Base-by-base conservation (phyloP, 2,797 vertebrate genomes). In the Urosaurus nigricauda region DNA sequence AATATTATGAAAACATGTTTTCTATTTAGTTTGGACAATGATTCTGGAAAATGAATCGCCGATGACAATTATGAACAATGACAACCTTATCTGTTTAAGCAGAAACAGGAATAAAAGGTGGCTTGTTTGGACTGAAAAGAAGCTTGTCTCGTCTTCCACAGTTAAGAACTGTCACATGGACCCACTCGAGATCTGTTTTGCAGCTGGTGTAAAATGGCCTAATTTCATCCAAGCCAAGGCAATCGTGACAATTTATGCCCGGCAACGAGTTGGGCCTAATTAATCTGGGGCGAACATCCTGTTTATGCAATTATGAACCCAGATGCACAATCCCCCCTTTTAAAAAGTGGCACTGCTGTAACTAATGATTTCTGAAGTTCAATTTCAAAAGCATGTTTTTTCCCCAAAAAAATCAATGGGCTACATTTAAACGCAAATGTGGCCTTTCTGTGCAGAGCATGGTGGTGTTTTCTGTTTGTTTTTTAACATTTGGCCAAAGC, bases 101-200 rank as follows among this genome's bases (percentile, higher is more conserved):
- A 85, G 73, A 91, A 79, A 37, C 0, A 65, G 75, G 43, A 92
- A 88, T 65, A 74, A 86, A 92, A 93, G 80, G n/a, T 82, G 81
- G 74, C 73, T 8, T 92, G 40, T 77, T 82, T 73, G 32, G 73
- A 82, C 24, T 35, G 87, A 79, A 51, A 68, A 81, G 65, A 92
- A 89, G 85, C 14, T 24, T 1, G 0, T 77, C 32, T 89, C 29
- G 84, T 78, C 21, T 93, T 47, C 77, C 53, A 89, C 26, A n/a
- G 19, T 81, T 51, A 90, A 89, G 60, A 79, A 47, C 37, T 86
- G 16, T 81, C 79, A 85, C 86, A 85, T 0, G 0, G 0, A 1
- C 32, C 13, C 32, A 79, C 21, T 78, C 88, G 88, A 84, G 51
- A 83, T 86, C 60, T 93, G 3, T 9, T 88, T 56, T 86, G 24